phyloP scores from a whole-genome alignment of 2,113 vertebrate species.

The Corythornis madagascariensis region DNA sequence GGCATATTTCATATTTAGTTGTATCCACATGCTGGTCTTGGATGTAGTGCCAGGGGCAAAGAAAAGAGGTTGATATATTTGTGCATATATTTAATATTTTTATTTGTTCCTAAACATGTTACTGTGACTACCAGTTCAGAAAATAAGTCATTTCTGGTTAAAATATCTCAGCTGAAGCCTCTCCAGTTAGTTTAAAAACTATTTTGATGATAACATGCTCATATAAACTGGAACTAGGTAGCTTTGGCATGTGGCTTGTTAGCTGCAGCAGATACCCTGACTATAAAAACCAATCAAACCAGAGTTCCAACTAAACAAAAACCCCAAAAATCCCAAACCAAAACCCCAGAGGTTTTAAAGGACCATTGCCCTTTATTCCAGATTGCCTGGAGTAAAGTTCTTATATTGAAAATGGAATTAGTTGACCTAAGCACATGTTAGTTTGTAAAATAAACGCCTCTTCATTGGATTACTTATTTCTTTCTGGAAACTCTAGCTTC shows the following conservation, averaged over 20 bases:
- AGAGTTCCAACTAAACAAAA: background rate
- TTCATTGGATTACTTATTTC: background rate
- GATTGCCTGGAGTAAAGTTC: background rate
- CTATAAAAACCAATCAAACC: background rate
- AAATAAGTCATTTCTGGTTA: background rate
- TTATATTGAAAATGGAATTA: background rate
- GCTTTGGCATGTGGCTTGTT: background rate
- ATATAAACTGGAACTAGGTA: background rate
- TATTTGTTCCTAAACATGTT: background rate
- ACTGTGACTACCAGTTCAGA: background rate
- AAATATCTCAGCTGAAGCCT: background rate
- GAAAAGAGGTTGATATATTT: background rate
- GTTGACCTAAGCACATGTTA: background rate
- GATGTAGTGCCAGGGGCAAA: background rate
- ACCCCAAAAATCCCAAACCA: background rate
- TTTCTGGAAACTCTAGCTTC: background rate
- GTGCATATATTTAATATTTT: background rate
- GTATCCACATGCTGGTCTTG: background rate
- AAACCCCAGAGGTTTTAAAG: background rate
- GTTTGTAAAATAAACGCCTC: background rate
- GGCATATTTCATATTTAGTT: background rate
- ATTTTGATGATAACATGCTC: background rate
- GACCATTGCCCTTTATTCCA: background rate
- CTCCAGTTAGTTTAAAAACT: background rate
- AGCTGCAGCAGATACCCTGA: background rate